Base-by-base conservation (phyloP, 2,797 vertebrate species). In the Gymnoscopelus microlampas region DNA sequence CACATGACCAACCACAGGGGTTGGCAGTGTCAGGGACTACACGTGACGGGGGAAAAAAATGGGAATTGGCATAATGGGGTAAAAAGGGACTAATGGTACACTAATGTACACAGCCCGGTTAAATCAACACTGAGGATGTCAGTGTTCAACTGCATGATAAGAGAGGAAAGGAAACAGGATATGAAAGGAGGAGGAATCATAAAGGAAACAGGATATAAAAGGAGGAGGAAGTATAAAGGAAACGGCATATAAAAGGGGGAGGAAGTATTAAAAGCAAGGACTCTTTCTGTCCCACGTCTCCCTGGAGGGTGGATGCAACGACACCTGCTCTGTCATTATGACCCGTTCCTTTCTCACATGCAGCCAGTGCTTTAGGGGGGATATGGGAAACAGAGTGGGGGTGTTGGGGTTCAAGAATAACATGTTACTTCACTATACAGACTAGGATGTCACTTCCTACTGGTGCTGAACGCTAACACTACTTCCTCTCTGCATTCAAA, bases 251-350 rank as follows among this genome's bases (percentile, higher is more conserved):
- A 3, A 49, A 47, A 60, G 26, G 35, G 77, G 55, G 65, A 85
- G 83, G 80, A 86, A 86, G 67, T 69, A 70, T 68, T 70, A 70
- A 79, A 79, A 77, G 14, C 76, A 67, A 77, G 53, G 66, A 80
- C 68, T 62, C 66, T 63, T 24, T 53, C 58, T 70, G 60, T 47
- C 47, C 13, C 7, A 61, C 70, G 72, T 80, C 73, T 68, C 79
- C 78, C 84, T 74, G 82, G 50, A 49, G 44, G 65, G 39, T 50
- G 23, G 58, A 48, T 1, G 54, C 35, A 63, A 7, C 8, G 71
- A 65, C 73, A 81, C 67, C 70, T 81, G 75, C 74, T 71, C 47
- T 1, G 44, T 69, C 44, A 69, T 53, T 70, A 47, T 54, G 53
- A 61, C 69, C 44, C 49, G 58, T 70, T 70, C 49, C 14, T 73